phyloP scores from a whole-genome alignment of 2,888 invertebrate genomes.

The Allygus modestus region DNA sequence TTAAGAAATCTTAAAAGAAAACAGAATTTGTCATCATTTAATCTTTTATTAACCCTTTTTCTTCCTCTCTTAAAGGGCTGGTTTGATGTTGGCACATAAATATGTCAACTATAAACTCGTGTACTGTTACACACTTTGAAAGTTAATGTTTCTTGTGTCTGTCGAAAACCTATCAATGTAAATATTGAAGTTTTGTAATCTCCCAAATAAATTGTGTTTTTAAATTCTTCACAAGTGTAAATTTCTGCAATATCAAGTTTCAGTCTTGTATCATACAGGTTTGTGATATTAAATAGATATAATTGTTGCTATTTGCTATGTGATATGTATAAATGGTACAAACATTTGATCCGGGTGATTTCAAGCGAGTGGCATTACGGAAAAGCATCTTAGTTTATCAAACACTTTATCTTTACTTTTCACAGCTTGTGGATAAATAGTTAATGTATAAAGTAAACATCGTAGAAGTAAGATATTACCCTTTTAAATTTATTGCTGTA shows the following conservation, averaged over 20 bases:
- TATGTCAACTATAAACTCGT: no score
- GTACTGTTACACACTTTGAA: no score
- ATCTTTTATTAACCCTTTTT: no score
- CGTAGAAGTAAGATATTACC: not conserved
- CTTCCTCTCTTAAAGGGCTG: no score
- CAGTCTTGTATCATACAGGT: not conserved
- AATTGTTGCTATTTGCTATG: conserved; percentile 7
- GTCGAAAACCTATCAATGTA: no score
- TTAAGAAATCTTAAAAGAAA: no score
- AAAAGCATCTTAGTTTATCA: not conserved
- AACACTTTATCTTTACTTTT: not conserved
- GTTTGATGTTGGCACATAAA: no score
- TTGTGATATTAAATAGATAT: conserved; percentile 19
- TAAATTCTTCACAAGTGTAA: not conserved
- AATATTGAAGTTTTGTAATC: no score
- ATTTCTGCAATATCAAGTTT: not conserved
- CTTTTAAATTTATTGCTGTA: not conserved
- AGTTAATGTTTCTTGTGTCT: no score
- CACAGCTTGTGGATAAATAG: no score
- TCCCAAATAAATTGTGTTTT: not conserved
- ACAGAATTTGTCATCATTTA: no score
- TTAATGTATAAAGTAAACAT: not conserved
- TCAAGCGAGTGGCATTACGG: not conserved
- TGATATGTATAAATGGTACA: conserved; percentile 4
- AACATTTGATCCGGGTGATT: not conserved